Conservation (phyloP, 2,113 vertebrate species). For the Drymodes brunneopygia region DNA sequence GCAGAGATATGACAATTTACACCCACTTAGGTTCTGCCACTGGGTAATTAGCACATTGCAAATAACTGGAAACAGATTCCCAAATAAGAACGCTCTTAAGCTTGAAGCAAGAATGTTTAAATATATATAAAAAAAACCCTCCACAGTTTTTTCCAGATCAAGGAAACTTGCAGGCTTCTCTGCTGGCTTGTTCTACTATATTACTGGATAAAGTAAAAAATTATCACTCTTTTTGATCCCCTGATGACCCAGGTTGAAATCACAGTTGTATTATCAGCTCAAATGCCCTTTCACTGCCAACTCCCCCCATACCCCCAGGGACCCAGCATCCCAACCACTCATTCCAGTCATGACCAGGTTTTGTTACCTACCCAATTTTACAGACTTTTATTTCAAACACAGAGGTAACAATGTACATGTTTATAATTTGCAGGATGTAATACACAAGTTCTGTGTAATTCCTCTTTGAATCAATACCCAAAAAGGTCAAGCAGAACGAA, state of each 20-base stretch:
- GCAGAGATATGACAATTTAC: conserved; percentile 62
- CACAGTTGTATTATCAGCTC: background rate
- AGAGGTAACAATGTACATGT: background rate
- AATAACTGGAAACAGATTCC: conserved; percentile 60
- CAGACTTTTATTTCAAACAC: background rate
- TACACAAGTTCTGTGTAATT: background rate
- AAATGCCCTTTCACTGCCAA: background rate
- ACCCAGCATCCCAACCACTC: background rate
- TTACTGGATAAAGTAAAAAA: background rate
- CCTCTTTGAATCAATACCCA: background rate
- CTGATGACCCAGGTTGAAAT: background rate
- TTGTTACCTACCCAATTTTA: background rate
- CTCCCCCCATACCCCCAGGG: no score
- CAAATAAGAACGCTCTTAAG: conserved; percentile 24
- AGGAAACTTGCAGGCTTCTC: background rate
- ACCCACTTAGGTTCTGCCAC: conserved; percentile 63
- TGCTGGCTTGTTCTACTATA: background rate
- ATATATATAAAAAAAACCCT: background rate
- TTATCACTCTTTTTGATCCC: background rate
- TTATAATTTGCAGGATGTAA: background rate
- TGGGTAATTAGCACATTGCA: conserved; percentile 63
- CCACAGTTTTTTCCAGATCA: background rate
- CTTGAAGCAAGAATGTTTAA: conserved; percentile 20
- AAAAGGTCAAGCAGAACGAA: conserved; percentile 1
- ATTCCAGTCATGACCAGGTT: accelerated